Conservation (phyloP, 2,888 invertebrate genomes). For the Temnothorax rugatulus region DNA sequence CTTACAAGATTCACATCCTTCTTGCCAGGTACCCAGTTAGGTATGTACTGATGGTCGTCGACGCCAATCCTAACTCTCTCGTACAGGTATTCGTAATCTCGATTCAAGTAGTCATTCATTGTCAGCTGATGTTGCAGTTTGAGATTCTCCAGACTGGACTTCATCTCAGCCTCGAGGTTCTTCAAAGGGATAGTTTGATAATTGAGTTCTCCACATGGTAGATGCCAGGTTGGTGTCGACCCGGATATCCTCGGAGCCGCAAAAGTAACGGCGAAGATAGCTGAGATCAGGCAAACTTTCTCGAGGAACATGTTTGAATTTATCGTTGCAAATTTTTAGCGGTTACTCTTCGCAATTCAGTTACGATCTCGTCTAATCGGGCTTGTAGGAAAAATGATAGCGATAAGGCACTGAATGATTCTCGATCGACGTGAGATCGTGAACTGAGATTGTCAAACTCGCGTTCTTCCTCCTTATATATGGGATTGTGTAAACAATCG, state of each 20-base stretch:
- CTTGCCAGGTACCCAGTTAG: slow-evolving; percentile 85
- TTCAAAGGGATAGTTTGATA: slow-evolving; percentile 53
- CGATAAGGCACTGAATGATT: slow-evolving; percentile 58
- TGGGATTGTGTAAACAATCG: slow-evolving; percentile 84
- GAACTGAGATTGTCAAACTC: slow-evolving; percentile 85
- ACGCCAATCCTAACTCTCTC: slow-evolving; percentile 82
- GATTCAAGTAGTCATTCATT: slow-evolving; percentile 81
- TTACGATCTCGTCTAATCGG: not conserved
- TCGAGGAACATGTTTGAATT: slow-evolving; percentile 54
- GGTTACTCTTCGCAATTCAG: not conserved
- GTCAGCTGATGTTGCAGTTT: slow-evolving; percentile 81
- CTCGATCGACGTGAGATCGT: slow-evolving; percentile 77
- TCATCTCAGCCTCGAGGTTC: slow-evolving; percentile 73
- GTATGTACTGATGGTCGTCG: slow-evolving; percentile 84
- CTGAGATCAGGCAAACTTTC: slow-evolving; percentile 42
- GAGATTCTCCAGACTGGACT: slow-evolving; percentile 75
- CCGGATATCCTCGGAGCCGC: slow-evolving; percentile 64
- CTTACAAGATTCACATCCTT: slow-evolving; percentile 79
- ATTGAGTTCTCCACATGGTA: slow-evolving; percentile 82
- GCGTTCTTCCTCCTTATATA: slow-evolving; percentile 84
- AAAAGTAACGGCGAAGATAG: slow-evolving; percentile 23
- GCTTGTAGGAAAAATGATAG: slow-evolving; percentile 10
- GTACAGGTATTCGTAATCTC: slow-evolving; percentile 84
- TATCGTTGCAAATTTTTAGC: slow-evolving; percentile 6
- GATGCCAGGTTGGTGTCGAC: slow-evolving; percentile 80